Evolutionary conservation across 2,888 invertebrate species (phyloP), one percentile per base, ranked within the genome.

Genomic region (Noctua fimbriata): DNA sequence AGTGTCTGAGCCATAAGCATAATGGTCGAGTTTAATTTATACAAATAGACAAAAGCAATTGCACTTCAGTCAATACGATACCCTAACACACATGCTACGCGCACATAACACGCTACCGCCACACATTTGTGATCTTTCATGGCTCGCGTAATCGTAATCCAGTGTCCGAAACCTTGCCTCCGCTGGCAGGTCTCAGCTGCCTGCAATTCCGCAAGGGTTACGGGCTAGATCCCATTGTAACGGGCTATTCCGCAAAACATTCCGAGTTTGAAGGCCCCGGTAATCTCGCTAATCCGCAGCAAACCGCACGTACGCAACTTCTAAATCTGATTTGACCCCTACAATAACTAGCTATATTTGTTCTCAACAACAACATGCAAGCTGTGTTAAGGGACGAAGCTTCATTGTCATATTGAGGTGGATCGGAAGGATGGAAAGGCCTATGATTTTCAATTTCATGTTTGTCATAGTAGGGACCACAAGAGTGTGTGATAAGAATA

Each of bases 251-350:
- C 89, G 87, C 92, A 90, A 92, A 93, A 92, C 91, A 92, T 92
- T 91, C 89, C 89, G 83, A 89, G 90, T 91, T 92, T 90, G 90
- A 89, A 90, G 91, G 89, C 89, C 87, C 83, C 86, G 67, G 90
- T 93, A 93, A 93, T 91, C 91, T 90, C 87, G 84, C 90, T 93
- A 92, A 93, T 93, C 92, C 92, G 91, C 90, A 88, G 88, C 90
- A 89, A 92, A 92, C 92, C 92, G 88, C 93, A 92, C 91, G 91
- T 88, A 92, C 90, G 90, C 89, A 91, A 91, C 89, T 92, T 89
- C 89, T 89, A 90, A 91, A 92, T 92, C 89, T 91, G 90, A 90
- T 89, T 80, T 84, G 81, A 89, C 88, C 88, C 88, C 81, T 83
- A 83, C 86, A 88, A 86, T 87, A 86, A 87, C 88, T 87, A 87